Conservation (phyloP, 1,140 invertebrate species). For the Ruditapes philippinarum region DNA sequence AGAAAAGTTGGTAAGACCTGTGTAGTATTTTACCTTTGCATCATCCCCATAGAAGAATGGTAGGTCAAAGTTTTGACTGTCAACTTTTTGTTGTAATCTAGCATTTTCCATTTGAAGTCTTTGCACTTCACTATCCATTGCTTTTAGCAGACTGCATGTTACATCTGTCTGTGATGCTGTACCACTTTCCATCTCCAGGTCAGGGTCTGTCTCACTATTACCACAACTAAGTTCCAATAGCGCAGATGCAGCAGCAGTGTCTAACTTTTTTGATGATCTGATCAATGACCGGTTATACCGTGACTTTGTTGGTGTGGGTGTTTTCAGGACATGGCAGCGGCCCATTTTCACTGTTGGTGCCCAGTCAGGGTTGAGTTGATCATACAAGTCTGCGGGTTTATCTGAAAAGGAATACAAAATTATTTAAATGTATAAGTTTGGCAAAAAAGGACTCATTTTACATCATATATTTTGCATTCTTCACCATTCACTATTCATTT, state of each 20-base stretch:
- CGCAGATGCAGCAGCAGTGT: background rate
- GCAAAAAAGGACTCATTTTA: background rate
- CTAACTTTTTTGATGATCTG: background rate
- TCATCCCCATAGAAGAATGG: background rate
- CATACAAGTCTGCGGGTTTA: slow-evolving; percentile 42
- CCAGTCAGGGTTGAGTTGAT: slow-evolving; percentile 37
- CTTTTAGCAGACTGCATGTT: background rate
- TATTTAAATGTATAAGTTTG: background rate
- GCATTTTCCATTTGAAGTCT: slow-evolving; percentile 16
- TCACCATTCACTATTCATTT: background rate
- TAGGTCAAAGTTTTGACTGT: background rate
- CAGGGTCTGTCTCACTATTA: background rate
- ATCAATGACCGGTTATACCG: background rate
- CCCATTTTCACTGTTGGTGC: slow-evolving; percentile 42
- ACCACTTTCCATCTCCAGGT: background rate
- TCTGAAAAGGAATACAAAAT: slow-evolving; percentile 24
- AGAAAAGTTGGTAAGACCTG: background rate
- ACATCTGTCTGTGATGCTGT: slow-evolving; percentile 29
- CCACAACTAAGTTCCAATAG: background rate
- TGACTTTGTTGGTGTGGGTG: slow-evolving; percentile 4
- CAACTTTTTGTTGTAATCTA: background rate
- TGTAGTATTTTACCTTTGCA: slow-evolving; percentile 15
- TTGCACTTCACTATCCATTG: slow-evolving; percentile 28
- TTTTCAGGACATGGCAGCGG: background rate
- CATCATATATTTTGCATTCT: background rate